Evolutionary conservation across 2,113 vertebrate genomes (phyloP), one percentile per base, ranked within the genome.

Genomic region (Trichomycterus rosablanca): DNA sequence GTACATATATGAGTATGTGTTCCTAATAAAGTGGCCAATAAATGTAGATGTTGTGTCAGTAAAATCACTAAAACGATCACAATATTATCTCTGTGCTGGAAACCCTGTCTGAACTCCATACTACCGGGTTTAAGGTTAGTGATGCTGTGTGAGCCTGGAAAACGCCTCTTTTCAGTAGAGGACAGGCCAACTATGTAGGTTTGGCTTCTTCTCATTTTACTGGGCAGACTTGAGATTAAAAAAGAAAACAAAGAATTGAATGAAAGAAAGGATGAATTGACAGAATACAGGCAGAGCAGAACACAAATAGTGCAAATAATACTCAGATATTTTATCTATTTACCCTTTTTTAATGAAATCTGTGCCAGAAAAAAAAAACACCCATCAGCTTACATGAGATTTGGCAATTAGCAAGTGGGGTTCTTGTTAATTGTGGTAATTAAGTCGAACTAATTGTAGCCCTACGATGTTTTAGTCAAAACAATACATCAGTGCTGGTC

Each of bases 401-500:
- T 32, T 56, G 12, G 46, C 51, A 70, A 70, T 63, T 70, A 39
- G 59, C 15, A 20, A 51, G 58, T 58, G 35, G 28, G 40, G 24
- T n/a, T 43, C 55, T 58, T 42, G 53, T 59, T 59, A 44, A 45
- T 45, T 59, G 56, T 34, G 40, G 56, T 59, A 59, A 59, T 59
- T 46, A 71, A 35, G 51, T 66, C 46, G 46, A 40, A 9, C 51
- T 50, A 54, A 63, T 63, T 16, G 50, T 16, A 53, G 37, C 40
- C 32, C 12, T 40, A 45, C 37, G 5, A 35, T 40, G 34, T 28
- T 37, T 71, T 5, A 57, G 23, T 66, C 63, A 66, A 51, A 71
- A 66, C 68, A 61, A 61, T 49, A 45, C 54, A 35, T 56, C 26
- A 26, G 42, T 45, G 54, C 53, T 63, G 55, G 12, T 15, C 48